These are phyloP conservation scores for Philaethria dido DNA, from an alignment of 2,888 invertebrate species.

Conservation along the genomic window DNA sequence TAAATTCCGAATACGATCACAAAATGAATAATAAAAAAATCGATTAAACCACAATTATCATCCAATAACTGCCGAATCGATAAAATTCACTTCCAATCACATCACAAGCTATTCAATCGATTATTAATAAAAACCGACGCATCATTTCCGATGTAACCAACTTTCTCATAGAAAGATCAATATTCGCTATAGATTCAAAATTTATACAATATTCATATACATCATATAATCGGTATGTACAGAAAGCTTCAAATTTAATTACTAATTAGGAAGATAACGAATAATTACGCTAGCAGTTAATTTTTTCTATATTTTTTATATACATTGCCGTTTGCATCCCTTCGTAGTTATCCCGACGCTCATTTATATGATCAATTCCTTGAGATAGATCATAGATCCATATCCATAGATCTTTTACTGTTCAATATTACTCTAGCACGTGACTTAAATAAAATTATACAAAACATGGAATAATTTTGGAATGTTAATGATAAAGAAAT, in stretches of 20 bases:
- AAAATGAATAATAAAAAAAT: background rate
- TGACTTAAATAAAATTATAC: background rate
- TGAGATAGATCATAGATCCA: conserved; percentile 35
- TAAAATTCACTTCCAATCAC: background rate
- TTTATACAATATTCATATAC: conserved; percentile 38
- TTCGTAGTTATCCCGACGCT: conserved; percentile 26
- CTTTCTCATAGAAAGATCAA: conserved; percentile 49
- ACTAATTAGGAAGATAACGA: conserved; percentile 22
- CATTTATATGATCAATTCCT: conserved; percentile 19
- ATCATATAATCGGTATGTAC: conserved; percentile 37
- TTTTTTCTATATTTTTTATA: conserved; percentile 17
- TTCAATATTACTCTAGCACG: background rate
- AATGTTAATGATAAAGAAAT: conserved; percentile 9
- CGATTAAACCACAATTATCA: conserved; percentile 13
- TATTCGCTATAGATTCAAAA: conserved; percentile 29
- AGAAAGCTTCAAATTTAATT: conserved; percentile 27
- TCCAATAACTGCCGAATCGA: conserved; percentile 4
- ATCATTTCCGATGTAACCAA: conserved; percentile 34
- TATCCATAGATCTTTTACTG: too few relatives aligned
- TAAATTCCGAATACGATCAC: background rate
- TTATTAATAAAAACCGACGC: conserved; percentile 18
- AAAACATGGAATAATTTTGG: conserved; percentile 8
- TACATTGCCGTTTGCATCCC: conserved; percentile 35
- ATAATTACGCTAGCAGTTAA: conserved; percentile 18
- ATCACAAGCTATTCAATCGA: background rate